These are phyloP conservation scores for Xiphorhynchus erythropygius DNA, from an alignment of 2,797 vertebrate genomes.

Conservation along the genomic window DNA sequence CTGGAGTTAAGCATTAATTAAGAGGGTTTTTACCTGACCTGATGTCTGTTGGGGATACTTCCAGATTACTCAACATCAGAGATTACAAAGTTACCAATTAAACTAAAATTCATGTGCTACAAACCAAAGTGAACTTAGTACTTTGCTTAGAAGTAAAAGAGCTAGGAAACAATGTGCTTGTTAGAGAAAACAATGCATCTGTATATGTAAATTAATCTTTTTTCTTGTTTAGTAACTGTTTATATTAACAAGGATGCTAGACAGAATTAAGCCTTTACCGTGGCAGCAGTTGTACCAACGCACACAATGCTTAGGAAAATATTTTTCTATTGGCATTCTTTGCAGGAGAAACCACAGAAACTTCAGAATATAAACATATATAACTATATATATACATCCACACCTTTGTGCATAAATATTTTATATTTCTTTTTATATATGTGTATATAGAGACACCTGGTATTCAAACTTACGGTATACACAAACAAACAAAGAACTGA, in stretches of 20 bases:
- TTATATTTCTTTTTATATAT: not conserved
- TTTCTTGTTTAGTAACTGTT: not conserved
- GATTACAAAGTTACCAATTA: constrained; percentile 20
- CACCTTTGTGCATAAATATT: not conserved
- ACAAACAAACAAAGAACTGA: not conserved
- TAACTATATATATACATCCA: not conserved
- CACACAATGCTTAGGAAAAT: not conserved
- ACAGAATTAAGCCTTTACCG: not conserved
- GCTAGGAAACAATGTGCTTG: not conserved
- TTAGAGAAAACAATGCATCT: not conserved
- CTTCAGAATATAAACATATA: not conserved
- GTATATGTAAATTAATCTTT: not conserved
- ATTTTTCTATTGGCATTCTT: not conserved
- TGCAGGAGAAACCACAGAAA: not conserved
- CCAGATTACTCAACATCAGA: not conserved
- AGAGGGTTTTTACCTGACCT: not conserved
- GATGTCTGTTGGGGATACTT: not conserved
- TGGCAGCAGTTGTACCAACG: not conserved
- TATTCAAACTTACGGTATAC: not conserved
- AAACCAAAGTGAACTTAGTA: not conserved
- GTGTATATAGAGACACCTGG: not conserved
- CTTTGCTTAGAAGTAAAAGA: not conserved
- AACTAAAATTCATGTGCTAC: not conserved
- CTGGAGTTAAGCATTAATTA: not conserved
- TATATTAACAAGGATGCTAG: not conserved